These are phyloP conservation scores for Lycodopsis pacificus DNA, from an alignment of 2,797 vertebrate genomes.

Conservation along the genomic window DNA sequence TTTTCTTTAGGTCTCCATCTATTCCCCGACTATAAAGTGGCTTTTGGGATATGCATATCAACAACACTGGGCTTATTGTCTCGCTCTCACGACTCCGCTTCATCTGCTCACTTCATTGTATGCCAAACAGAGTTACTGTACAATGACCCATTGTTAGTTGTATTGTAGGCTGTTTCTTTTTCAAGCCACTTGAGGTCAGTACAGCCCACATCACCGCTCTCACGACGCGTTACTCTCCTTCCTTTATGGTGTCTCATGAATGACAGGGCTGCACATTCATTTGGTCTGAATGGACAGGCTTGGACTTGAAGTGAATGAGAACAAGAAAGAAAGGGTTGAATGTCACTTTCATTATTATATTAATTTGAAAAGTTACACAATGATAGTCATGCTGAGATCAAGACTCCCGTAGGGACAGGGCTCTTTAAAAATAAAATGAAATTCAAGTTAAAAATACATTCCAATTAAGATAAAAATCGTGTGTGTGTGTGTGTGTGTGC, in stretches of 20 bases:
- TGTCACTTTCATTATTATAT: neutral
- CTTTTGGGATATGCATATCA: constrained; percentile 46
- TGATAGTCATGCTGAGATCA: constrained; percentile 15
- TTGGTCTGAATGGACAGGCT: constrained; percentile 27
- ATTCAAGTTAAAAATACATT: neutral
- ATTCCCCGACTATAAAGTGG: constrained; percentile 50
- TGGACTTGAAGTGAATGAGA: constrained; percentile 10
- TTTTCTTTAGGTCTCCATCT: constrained; percentile 34
- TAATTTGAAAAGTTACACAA: neutral
- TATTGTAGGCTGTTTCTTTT: constrained; percentile 32
- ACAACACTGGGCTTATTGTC: constrained; percentile 72
- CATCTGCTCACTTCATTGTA: constrained; percentile 70
- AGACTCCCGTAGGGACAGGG: neutral
- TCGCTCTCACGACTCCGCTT: constrained; percentile 56
- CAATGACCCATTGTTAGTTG: constrained; percentile 70
- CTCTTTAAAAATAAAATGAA: neutral
- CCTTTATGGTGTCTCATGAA: constrained; percentile 34
- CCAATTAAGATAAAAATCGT: neutral
- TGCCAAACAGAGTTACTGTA: constrained; percentile 40
- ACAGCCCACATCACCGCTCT: constrained; percentile 48
- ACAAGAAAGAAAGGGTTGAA: neutral
- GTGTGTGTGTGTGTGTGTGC: neutral
- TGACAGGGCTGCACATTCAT: neutral
- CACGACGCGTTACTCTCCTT: neutral
- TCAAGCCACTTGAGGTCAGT: constrained; percentile 73